Evolutionary conservation across 2,888 invertebrate genomes (phyloP).

Genomic region (Pristionchus exspectatus): DNA sequence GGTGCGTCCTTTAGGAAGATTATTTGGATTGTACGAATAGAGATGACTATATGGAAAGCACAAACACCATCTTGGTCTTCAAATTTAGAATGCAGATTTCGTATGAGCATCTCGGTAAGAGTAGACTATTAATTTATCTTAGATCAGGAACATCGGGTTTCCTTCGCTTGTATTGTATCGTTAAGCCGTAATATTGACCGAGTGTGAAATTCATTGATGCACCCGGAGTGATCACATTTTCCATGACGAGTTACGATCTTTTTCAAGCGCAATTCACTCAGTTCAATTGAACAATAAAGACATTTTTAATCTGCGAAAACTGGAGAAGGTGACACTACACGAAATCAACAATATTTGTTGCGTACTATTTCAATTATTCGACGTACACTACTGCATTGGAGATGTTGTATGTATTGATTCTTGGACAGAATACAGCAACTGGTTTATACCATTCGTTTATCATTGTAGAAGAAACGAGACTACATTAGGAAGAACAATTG

Average conservation of each 20-base stretch:
- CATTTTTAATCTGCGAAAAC: too few relatives aligned
- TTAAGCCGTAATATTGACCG: not conserved
- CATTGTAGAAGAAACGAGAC: conserved; percentile 33
- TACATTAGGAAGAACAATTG: not conserved
- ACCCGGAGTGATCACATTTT: too few relatives aligned
- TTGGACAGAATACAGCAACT: too few relatives aligned
- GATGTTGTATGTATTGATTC: too few relatives aligned
- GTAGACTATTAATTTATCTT: not conserved
- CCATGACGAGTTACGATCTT: too few relatives aligned
- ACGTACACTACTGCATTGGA: too few relatives aligned
- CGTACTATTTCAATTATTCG: too few relatives aligned
- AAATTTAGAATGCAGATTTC: not conserved
- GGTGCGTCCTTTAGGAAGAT: not conserved
- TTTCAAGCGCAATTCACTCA: too few relatives aligned
- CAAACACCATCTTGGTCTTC: not conserved
- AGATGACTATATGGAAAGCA: not conserved
- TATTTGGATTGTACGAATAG: not conserved
- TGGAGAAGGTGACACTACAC: too few relatives aligned
- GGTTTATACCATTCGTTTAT: conserved; percentile 33
- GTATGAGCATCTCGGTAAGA: not conserved
- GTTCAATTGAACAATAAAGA: too few relatives aligned
- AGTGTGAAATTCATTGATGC: too few relatives aligned
- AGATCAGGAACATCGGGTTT: not conserved
- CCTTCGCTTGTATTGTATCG: not conserved
- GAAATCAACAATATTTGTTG: too few relatives aligned